Evolutionary conservation across 2,113 vertebrate species (phyloP).

Genomic region (Rallus limicola): DNA sequence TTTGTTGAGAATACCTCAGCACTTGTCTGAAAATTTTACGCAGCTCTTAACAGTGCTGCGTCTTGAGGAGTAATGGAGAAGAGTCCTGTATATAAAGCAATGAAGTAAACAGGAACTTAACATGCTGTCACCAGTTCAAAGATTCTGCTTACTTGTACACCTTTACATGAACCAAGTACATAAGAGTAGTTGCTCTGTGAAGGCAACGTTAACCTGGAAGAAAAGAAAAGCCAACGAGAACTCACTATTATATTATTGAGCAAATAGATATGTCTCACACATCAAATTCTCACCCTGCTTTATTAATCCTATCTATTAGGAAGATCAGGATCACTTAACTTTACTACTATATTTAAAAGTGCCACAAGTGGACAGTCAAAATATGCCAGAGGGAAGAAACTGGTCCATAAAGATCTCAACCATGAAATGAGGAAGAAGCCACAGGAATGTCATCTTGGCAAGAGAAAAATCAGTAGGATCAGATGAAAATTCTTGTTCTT

Average conservation of each 20-base stretch:
- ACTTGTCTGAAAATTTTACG: conserved; percentile 73
- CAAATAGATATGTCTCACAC: not conserved
- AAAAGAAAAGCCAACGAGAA: not conserved
- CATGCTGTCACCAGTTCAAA: not conserved
- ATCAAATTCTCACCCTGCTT: not conserved
- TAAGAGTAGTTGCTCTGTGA: not conserved
- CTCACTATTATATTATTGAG: not conserved
- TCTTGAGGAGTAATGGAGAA: conserved; percentile 47
- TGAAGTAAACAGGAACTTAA: conserved; percentile 38
- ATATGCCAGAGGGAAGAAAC: not conserved
- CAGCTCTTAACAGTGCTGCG: conserved; percentile 59
- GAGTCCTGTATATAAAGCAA: conserved; percentile 25
- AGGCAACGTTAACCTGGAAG: not conserved
- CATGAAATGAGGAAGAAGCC: not conserved
- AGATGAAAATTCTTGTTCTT: not conserved
- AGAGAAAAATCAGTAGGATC: not conserved
- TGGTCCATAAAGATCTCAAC: not conserved
- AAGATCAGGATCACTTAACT: not conserved
- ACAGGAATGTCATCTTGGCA: not conserved
- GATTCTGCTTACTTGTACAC: not conserved
- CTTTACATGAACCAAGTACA: not conserved
- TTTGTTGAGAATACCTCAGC: conserved; percentile 67
- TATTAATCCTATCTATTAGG: not conserved
- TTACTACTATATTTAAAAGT: not conserved
- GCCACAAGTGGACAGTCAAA: not conserved